Conservation (phyloP, 1,140 invertebrate genomes). For the Neoseiulus cucumeris region DNA sequence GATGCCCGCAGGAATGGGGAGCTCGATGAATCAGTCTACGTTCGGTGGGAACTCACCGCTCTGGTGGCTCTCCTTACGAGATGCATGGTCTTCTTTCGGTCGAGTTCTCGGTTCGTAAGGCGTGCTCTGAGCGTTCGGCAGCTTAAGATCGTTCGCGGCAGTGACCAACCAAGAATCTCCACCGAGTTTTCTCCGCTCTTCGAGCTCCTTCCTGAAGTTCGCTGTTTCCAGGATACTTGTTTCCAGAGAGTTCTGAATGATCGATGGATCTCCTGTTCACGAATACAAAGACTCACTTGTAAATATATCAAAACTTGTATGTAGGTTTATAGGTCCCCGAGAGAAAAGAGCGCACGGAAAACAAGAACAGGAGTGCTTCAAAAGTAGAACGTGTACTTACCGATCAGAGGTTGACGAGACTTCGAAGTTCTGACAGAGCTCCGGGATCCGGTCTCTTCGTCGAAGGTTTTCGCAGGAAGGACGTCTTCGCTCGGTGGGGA, state of each 20-base stretch:
- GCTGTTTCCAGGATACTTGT: background rate
- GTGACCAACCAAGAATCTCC: background rate
- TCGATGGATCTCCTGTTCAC: too few species aligned
- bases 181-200: background rate
- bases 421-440: too few species aligned
- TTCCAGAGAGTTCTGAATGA: background rate
- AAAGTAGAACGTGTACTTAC: too few species aligned
- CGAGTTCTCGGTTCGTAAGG: background rate
- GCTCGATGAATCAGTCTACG: background rate
- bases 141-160: background rate
- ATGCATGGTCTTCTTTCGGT: background rate
- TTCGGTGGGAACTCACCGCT: background rate
- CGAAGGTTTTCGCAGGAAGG: too few species aligned
- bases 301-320: too few species aligned
- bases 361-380: too few species aligned
- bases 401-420: too few species aligned
- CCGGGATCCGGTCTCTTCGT: too few species aligned
- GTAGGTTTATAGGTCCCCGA: too few species aligned
- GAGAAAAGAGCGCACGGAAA: too few species aligned
- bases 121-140: background rate
- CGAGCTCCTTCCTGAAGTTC: background rate
- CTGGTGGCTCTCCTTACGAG: background rate
- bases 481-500: too few species aligned
- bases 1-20: background rate
- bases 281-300: too few species aligned